Evolutionary conservation across 1,140 invertebrate species (phyloP).

Genomic region (Heliconius congener): DNA sequence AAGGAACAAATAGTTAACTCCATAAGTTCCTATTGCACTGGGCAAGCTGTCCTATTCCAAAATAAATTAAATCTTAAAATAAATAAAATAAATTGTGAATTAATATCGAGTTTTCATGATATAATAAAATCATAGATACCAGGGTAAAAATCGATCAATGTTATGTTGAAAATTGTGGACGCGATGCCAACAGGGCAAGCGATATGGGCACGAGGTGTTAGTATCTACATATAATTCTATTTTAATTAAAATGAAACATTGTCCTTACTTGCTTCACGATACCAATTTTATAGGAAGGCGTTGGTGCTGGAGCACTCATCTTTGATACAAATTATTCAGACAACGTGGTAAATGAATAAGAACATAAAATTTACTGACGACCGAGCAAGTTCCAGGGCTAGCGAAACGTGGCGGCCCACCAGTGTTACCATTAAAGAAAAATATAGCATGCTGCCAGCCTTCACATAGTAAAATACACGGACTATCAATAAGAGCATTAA

Average conservation of each 20-base stretch:
- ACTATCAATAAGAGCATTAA: background rate
- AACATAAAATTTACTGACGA: conserved; percentile 65
- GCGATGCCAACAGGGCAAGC: conserved; percentile 75
- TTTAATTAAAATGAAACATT: conserved; percentile 47
- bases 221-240: conserved; percentile 32
- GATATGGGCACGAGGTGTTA: conserved; percentile 66
- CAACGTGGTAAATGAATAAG: conserved; percentile 50
- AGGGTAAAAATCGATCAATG: conserved; percentile 33
- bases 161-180: conserved; percentile 44
- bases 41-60: background rate
- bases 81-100: background rate
- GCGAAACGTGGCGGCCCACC: conserved; percentile 72
- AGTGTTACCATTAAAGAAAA: conserved; percentile 63
- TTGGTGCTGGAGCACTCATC: conserved; percentile 70
- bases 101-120: background rate
- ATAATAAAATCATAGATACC: background rate
- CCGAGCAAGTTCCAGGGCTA: conserved; percentile 62
- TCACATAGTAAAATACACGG: background rate
- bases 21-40: background rate
- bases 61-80: background rate
- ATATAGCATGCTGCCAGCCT: background rate
- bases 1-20: background rate
- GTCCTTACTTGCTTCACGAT: conserved; percentile 73
- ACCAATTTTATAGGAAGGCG: conserved; percentile 69
- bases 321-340: conserved; percentile 52